A percentile compares a stretch with the other conserved stretches of the same genome.
Evolutionary conservation across 2,113 vertebrate genomes (phyloP).

Genomic region (Indicator maculatus): DNA sequence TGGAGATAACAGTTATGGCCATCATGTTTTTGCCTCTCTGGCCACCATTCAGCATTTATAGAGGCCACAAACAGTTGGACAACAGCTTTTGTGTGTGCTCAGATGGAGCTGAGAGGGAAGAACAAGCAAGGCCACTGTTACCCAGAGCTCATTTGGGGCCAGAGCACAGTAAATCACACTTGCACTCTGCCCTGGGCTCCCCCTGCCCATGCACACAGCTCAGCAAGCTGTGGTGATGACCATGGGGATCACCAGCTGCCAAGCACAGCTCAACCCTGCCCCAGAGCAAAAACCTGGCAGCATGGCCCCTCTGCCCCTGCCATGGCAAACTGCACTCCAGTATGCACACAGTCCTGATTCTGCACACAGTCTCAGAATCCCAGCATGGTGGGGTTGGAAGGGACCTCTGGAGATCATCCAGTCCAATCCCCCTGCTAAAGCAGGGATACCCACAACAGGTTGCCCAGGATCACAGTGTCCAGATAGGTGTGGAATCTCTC

Average conservation of each 20-base stretch:
- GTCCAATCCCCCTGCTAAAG: no score
- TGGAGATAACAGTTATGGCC: background rate
- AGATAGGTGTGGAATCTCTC: no score
- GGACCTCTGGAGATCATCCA: no score
- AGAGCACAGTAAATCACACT: background rate
- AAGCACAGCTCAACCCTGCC: background rate
- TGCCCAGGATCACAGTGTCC: no score
- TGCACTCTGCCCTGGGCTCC: accelerated
- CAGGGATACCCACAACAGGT: no score
- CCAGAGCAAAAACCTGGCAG: background rate
- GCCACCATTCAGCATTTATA: background rate
- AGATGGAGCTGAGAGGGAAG: background rate
- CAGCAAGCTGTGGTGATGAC: background rate
- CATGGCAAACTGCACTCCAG: background rate
- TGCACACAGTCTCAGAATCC: background rate
- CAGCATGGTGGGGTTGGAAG: background rate
- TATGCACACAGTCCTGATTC: background rate
- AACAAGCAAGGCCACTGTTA: background rate
- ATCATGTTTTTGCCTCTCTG: background rate
- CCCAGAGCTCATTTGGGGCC: background rate
- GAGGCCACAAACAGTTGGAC: background rate
- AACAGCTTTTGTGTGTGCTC: background rate
- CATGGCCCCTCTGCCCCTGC: background rate
- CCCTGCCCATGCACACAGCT: background rate
- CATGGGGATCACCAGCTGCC: accelerated